Evolutionary conservation across 2,113 vertebrate genomes (phyloP), one percentile per base, ranked within the genome.

Genomic region (Prochilodus magdalenae): DNA sequence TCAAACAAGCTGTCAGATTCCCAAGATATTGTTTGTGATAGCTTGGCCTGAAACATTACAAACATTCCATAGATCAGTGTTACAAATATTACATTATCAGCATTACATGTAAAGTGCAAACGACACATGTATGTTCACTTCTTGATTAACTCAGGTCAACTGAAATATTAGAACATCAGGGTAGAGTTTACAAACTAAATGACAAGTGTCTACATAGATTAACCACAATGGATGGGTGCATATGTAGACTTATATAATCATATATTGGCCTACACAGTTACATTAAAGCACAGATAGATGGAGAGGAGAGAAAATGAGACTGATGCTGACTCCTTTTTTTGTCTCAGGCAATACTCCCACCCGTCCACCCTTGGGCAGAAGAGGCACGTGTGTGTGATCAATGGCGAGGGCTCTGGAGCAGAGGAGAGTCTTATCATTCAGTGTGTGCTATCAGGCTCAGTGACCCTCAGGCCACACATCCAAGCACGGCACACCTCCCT

Each of bases 381-480:
- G 49, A 40, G 44, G 75, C 4, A 70, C 26, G 30, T 63, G 26
- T 33, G 14, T 74, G 72, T 70, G 79, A 73, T 81, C 75, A 77
- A 44, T 49, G 5, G 44, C 63, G 60, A 66, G 66, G 47, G 16
- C 20, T 73, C 24, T 73, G 26, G 47, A 79, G 72, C 53, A 62
- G 22, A 74, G 71, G 53, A 33, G 59, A 79, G 77, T 69, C 74
- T 82, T 78, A 82, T 82, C 76, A 76, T 60, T 82, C 73, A 6
- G 60, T 1, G 76, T 75, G 70, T 26, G 75, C 80, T 75, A 75
- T 82, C 86, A 73, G 83, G 20, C 74, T 65, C 7, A 5, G 74
- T 79, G 82, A 81, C 80, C 72, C 75, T 82, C 73, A 26, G 80
- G 80, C 75, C 85, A 82, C 40, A 79, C 76, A 74, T 69, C 47